phyloP scores from a whole-genome alignment of 2,113 vertebrate species.

The Gobius niger region DNA sequence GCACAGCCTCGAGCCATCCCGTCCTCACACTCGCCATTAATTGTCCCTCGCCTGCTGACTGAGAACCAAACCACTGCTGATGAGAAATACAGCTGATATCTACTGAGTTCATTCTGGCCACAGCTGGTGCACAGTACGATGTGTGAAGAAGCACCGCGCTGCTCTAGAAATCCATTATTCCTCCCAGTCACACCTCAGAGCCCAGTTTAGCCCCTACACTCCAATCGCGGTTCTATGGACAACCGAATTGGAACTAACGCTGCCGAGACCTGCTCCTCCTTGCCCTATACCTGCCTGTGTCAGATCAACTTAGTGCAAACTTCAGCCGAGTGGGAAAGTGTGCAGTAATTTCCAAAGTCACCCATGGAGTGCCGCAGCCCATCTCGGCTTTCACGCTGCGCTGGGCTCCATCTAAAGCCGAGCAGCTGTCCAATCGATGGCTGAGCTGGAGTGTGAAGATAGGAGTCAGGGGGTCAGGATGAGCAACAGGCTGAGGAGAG shows the following conservation, averaged over 20 bases:
- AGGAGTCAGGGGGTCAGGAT: slow-evolving; percentile 61
- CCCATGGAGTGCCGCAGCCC: slow-evolving; percentile 48
- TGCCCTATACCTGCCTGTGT: slow-evolving; percentile 44
- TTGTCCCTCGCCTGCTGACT: slow-evolving; percentile 29
- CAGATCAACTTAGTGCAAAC: slow-evolving; percentile 59
- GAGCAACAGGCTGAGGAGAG: slow-evolving; percentile 43
- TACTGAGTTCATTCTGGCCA: slow-evolving; percentile 32
- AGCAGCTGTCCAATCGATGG: slow-evolving; percentile 72
- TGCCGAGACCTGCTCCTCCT: slow-evolving; percentile 18
- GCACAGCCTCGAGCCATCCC: slow-evolving; percentile 24
- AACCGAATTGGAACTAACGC: slow-evolving; percentile 41
- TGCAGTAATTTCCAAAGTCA: slow-evolving; percentile 60
- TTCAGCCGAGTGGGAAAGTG: slow-evolving; percentile 54
- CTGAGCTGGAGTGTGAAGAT: slow-evolving; percentile 70
- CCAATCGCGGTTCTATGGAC: slow-evolving; percentile 20
- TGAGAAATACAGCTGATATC: slow-evolving; percentile 24
- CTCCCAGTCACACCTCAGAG: slow-evolving; percentile 38
- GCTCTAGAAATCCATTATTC: slow-evolving; percentile 51
- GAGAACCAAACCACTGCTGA: slow-evolving; percentile 37
- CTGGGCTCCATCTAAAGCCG: slow-evolving; percentile 53
- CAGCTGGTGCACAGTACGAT: slow-evolving; percentile 10
- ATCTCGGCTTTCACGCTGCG: slow-evolving; percentile 63
- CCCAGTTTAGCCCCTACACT: slow-evolving; percentile 2
- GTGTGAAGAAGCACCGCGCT: slow-evolving; percentile 11
- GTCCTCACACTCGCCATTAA: slow-evolving; percentile 2